Evolutionary conservation across 2,797 vertebrate species (phyloP).

Genomic region (Buphagus erythrorhynchus): DNA sequence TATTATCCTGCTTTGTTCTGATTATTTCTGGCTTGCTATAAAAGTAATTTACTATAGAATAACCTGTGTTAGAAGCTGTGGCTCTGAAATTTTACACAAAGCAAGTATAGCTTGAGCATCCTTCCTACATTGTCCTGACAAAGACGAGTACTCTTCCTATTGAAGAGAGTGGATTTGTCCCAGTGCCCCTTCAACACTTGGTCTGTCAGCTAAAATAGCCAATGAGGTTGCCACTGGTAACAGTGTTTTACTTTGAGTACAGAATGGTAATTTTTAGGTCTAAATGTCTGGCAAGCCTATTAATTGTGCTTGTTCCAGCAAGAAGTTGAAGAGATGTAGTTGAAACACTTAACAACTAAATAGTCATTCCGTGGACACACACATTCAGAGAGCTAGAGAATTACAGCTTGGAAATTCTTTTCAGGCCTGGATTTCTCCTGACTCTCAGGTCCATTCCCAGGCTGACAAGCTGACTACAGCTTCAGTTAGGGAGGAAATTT

Average conservation of each 20-base stretch:
- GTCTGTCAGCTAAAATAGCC: background rate
- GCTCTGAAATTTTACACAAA: slow-evolving; percentile 15
- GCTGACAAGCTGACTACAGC: too few relatives aligned
- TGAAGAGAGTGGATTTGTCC: background rate
- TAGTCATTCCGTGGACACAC: too few relatives aligned
- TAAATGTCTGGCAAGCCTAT: background rate
- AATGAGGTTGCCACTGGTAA: background rate
- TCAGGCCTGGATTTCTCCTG: too few relatives aligned
- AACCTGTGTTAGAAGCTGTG: background rate
- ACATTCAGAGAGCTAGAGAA: too few relatives aligned
- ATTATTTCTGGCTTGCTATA: slow-evolving; percentile 1
- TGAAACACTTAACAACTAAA: background rate
- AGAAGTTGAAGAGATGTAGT: background rate
- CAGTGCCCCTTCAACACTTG: background rate
- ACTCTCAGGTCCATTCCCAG: too few relatives aligned
- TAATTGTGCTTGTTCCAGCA: background rate
- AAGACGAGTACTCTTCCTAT: background rate
- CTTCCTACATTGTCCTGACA: background rate
- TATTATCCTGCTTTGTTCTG: background rate
- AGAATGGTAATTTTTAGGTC: background rate
- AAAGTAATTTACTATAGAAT: background rate
- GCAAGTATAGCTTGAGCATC: background rate
- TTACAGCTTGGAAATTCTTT: too few relatives aligned
- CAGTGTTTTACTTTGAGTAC: background rate
- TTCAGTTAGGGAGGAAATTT: too few relatives aligned